A percentile compares a stretch with the other conserved stretches of the same genome.
phyloP scores from a whole-genome alignment of 2,113 vertebrate species.

The Solea senegalensis region DNA sequence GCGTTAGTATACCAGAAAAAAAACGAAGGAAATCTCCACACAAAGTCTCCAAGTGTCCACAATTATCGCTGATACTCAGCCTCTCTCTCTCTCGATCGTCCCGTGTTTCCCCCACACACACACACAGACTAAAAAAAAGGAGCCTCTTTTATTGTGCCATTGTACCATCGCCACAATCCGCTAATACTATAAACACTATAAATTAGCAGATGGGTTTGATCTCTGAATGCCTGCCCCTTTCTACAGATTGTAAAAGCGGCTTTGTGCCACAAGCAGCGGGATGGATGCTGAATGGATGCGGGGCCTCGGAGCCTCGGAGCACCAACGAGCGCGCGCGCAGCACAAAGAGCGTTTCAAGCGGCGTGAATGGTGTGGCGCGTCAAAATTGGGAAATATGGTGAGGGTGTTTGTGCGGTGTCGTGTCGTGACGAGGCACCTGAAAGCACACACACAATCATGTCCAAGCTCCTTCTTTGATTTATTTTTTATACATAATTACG shows the following conservation, averaged over 20 bases:
- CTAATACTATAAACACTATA: conserved; percentile 60
- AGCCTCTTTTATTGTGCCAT: conserved; percentile 47
- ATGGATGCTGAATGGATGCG: conserved; percentile 41
- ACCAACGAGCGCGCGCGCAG: conserved; percentile 35
- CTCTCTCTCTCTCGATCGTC: background rate
- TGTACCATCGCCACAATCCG: conserved; percentile 41
- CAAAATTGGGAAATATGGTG: background rate
- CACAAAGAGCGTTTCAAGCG: conserved; percentile 30
- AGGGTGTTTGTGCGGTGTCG: background rate
- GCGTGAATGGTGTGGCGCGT: conserved; percentile 1
- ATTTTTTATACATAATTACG: no score
- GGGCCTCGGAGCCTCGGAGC: conserved; percentile 30
- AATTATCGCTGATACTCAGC: conserved; percentile 27
- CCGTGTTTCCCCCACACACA: conserved; percentile 5
- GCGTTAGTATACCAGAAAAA: background rate
- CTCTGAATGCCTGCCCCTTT: conserved; percentile 59
- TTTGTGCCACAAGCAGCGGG: conserved; percentile 43
- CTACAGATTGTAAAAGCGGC: conserved; percentile 47
- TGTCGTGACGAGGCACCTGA: background rate
- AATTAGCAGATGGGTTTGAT: conserved; percentile 61
- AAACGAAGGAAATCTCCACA: conserved; percentile 2
- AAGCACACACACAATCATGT: background rate
- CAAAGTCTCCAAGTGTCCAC: background rate
- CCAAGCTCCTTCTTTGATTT: background rate
- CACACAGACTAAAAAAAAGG: conserved; percentile 12